Evolutionary conservation across 1,140 invertebrate species (phyloP), one percentile per base, ranked within the genome.

Genomic region (Sarcophaga bullata): DNA sequence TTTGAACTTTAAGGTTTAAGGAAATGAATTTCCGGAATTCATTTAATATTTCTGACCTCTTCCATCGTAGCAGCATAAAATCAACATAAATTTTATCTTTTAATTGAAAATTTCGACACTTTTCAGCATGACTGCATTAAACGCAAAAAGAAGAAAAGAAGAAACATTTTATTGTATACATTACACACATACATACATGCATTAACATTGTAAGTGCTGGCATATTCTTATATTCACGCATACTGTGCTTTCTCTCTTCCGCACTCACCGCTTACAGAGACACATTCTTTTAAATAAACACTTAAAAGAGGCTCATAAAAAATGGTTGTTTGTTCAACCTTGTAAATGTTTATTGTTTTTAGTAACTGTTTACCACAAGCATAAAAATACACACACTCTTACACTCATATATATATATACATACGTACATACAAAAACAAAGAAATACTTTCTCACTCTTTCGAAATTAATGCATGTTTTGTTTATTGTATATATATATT

Each of bases 341-440:
- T 68, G 62, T 68, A 68, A 68, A 68, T 68, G 62, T 68, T 68
- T 68, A 68, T 68, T 68, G 62, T 68, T 25, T 68, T 68, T 68
- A 68, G 62, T 68, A 68, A 68, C 62, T 68, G n/a, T 17, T 68
- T 68, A 68, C n/a, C 17, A 68, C 62, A 68, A 68, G 62, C 19
- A 19, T 25, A 68, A 68, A 68, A 68, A 17, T 8, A 9, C 62
- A 68, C 3, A 68, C n/a, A 68, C 17, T 8, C 17, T 25, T 3
- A 10, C n/a, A 68, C 62, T n/a, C n/a, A 68, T 19, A 9, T 13
- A 37, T 37, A 37, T 37, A 37, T 4, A 37, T 37, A 4, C 4
- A 37, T 37, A 37, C 4, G 25, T 37, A 37, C 25, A 37, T 37
- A 4, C 25, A 37, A 37, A 37, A 37, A 37, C 25, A 37, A 37